Percentiles rank a stretch among this genome's conserved stretches.
Conservation (phyloP, 2,113 vertebrate species). For the Echinops telfairi region DNA sequence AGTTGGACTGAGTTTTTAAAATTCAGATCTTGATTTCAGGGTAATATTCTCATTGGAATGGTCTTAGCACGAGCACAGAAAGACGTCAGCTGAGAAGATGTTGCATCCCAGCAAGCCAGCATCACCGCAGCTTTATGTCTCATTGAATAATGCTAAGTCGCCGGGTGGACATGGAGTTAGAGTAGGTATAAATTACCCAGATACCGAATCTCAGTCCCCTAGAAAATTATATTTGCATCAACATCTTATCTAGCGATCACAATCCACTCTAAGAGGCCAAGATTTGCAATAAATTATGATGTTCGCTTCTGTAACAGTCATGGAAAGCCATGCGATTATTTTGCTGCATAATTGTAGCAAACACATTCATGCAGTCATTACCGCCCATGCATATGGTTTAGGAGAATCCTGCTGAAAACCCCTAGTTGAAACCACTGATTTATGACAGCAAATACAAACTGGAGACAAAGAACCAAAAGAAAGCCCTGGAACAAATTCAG, state of each 20-base stretch:
- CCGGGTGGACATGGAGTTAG: conserved; percentile 24
- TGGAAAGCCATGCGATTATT: conserved; percentile 21
- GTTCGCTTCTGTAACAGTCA: background rate
- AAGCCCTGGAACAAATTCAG: background rate
- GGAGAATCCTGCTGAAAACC: conserved; percentile 46
- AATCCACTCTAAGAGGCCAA: background rate
- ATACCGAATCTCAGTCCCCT: background rate
- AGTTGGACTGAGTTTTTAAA: conserved; percentile 1
- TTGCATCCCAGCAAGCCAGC: background rate
- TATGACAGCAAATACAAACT: conserved; percentile 5
- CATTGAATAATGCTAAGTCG: conserved; percentile 30
- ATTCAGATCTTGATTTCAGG: conserved; percentile 40
- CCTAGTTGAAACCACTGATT: conserved; percentile 8
- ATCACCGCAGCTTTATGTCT: conserved; percentile 21
- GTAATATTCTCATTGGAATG: conserved; percentile 45
- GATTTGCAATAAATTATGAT: conserved; percentile 34
- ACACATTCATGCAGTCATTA: background rate
- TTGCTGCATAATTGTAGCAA: background rate
- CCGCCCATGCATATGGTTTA: conserved; percentile 16
- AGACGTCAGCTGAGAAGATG: background rate
- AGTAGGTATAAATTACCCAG: conserved; percentile 25
- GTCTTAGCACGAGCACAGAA: background rate
- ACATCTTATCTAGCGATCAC: background rate
- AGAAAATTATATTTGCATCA: conserved; percentile 20
- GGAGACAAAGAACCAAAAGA: conserved; percentile 33